phyloP scores from a whole-genome alignment of 2,888 invertebrate genomes.

The Cheilosia vulpina region DNA sequence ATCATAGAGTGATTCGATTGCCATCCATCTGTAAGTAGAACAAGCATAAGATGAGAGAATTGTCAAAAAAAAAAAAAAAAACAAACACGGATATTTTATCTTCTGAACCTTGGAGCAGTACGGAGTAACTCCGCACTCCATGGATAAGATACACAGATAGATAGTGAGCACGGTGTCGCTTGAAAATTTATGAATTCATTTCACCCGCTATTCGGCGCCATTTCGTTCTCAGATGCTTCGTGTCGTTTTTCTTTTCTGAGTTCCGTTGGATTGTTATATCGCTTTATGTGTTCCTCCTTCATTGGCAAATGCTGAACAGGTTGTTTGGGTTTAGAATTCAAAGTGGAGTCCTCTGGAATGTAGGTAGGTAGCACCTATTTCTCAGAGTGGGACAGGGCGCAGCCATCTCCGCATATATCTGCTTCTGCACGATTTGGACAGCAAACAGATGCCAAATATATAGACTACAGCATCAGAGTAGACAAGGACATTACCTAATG shows the following conservation, averaged over 20 bases:
- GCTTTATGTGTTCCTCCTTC: slow-evolving; percentile 38
- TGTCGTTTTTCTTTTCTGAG: neutral
- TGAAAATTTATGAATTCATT: slow-evolving; percentile 71
- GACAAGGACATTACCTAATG: slow-evolving; percentile 72
- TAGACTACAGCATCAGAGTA: slow-evolving; percentile 65
- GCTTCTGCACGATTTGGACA: slow-evolving; percentile 46
- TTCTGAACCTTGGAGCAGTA: slow-evolving; percentile 41
- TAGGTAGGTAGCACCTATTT: slow-evolving; percentile 23
- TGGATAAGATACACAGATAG: slow-evolving; percentile 23
- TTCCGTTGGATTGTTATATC: slow-evolving; percentile 50
- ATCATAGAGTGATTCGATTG: slow-evolving; percentile 96
- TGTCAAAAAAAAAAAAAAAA: slow-evolving; percentile 33
- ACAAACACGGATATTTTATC: slow-evolving; percentile 48
- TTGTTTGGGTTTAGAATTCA: slow-evolving; percentile 68
- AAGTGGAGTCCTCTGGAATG: slow-evolving; percentile 47
- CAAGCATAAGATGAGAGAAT: slow-evolving; percentile 23
- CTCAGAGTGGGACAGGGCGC: slow-evolving; percentile 9
- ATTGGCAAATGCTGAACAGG: slow-evolving; percentile 68
- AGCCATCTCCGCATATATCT: slow-evolving; percentile 3
- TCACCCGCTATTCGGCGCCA: slow-evolving; percentile 54
- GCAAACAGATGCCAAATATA: slow-evolving; percentile 68
- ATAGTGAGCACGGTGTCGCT: slow-evolving; percentile 33
- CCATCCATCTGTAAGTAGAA: slow-evolving; percentile 92
- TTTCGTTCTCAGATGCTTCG: slow-evolving; percentile 17
- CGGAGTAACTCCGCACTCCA: slow-evolving; percentile 27